Evolutionary conservation across 2,113 vertebrate genomes (phyloP).

Genomic region (Galeopterus variegatus): DNA sequence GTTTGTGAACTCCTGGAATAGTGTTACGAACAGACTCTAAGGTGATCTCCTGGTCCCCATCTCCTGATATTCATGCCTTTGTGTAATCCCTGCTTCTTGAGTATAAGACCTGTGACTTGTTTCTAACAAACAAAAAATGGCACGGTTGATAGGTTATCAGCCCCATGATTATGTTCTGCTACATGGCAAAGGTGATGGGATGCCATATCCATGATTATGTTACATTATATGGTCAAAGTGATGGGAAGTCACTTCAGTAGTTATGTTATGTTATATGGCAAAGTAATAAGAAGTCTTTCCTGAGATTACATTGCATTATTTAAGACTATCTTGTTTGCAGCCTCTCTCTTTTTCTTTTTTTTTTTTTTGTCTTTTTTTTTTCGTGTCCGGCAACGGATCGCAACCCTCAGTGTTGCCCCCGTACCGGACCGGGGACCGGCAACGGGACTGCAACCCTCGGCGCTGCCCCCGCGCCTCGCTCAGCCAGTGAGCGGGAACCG

Average conservation of each 20-base stretch:
- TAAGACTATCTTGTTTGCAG: background rate
- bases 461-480: too few species aligned
- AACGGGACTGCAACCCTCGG: too few species aligned
- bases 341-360: background rate
- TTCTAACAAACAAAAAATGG: background rate
- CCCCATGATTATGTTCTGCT: background rate
- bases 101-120: background rate
- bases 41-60: background rate
- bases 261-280: too few species aligned
- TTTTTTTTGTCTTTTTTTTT: too few species aligned
- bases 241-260: too few species aligned
- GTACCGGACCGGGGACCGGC: too few species aligned
- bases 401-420: too few species aligned
- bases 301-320: background rate
- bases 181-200: background rate
- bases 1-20: background rate
- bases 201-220: background rate
- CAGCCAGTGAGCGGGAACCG: too few species aligned
- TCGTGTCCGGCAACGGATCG: too few species aligned
- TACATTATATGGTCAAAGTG: too few species aligned
- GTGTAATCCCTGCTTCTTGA: background rate
- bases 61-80: background rate
- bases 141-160: background rate
- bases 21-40: background rate
- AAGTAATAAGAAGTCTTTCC: background rate